These are phyloP conservation scores for Cryptophagus acutangulus DNA, from an alignment of 2,888 invertebrate species.

Conservation along the genomic window DNA sequence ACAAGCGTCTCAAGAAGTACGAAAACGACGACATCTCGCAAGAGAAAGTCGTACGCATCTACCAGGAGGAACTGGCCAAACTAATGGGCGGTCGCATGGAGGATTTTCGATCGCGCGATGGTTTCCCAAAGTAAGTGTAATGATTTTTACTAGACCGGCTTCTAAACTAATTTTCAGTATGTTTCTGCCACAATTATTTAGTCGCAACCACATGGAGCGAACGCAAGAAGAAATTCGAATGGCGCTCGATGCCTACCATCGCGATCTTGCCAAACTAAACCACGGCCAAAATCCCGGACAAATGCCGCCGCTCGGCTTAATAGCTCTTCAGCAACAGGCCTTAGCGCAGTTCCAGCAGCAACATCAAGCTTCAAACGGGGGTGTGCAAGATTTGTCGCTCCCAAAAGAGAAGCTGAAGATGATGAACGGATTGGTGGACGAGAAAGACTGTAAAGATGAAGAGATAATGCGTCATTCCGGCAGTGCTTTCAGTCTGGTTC, in stretches of 20 bases:
- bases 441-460: conserved; percentile 57
- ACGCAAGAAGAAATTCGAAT: conserved; percentile 85
- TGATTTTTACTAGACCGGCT: conserved; percentile 9
- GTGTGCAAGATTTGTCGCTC: conserved; percentile 79
- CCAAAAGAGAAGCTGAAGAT: conserved; percentile 71
- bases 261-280: conserved; percentile 87
- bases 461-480: conserved; percentile 63
- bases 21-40: conserved; percentile 94
- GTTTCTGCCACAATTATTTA: conserved; percentile 81
- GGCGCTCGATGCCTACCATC: conserved; percentile 87
- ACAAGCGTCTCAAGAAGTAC: conserved; percentile 76
- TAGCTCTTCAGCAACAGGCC: conserved; percentile 68
- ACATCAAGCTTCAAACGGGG: conserved; percentile 58
- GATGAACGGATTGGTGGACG: conserved; percentile 63
- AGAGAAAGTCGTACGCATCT: conserved; percentile 91
- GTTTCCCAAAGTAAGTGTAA: conserved; percentile 69
- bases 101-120: conserved; percentile 70
- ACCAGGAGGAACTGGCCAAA: conserved; percentile 91
- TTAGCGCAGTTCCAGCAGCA: conserved; percentile 61
- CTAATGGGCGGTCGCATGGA: conserved; percentile 77
- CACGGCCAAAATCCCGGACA: conserved; percentile 49
- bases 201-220: conserved; percentile 57
- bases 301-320: conserved; percentile 58
- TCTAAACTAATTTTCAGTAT: conserved; percentile 62
- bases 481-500: conserved; percentile 82